Evolutionary conservation across 2,797 vertebrate genomes (phyloP), one percentile per base, ranked within the genome.

Genomic region (Sebastes ruberrimus): DNA sequence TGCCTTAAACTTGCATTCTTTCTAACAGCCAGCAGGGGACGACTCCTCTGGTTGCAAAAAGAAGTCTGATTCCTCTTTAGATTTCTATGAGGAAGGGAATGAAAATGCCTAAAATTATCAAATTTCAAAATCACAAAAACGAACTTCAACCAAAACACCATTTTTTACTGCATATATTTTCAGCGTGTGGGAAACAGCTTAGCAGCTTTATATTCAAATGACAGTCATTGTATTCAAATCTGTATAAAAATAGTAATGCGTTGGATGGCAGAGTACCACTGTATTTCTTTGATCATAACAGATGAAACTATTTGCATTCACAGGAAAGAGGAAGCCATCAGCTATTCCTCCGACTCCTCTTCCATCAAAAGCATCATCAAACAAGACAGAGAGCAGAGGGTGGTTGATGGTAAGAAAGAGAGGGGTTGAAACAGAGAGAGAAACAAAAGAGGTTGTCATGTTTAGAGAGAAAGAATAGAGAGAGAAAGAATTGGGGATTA

Each of bases 291-390:
- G 61, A 80, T 85, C 56, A 33, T 68, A 59, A 74, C 30, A 59
- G 28, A 78, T 64, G 25, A 49, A 82, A 60, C 10, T 28, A 70
- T 83, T 77, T 85, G 61, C 62, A 71, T 82, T 83, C 66, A n/a
- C 23, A 70, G 82, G 38, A 68, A 76, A 30, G 62, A 76, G 72
- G 71, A 85, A 71, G 28, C 61, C 30, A 55, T 61, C 61, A 78
- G 49, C 64, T 52, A 46, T 75, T 86, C 70, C 66, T 82, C 23
- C 22, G 65, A 69, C 64, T 78, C 22, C 27, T 73, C 68, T 69
- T 75, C 55, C 42, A 86, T 83, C 78, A 81, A 63, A 83, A 74
- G 63, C 33, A 33, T 49, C 80, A 84, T 79, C 65, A 84, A 76
- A 79, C 16, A 65, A 79, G 76, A 69, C 32, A 55, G 42, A 18